These are phyloP conservation scores for Zeus faber DNA, from an alignment of 2,113 vertebrate species.

Conservation along the genomic window DNA sequence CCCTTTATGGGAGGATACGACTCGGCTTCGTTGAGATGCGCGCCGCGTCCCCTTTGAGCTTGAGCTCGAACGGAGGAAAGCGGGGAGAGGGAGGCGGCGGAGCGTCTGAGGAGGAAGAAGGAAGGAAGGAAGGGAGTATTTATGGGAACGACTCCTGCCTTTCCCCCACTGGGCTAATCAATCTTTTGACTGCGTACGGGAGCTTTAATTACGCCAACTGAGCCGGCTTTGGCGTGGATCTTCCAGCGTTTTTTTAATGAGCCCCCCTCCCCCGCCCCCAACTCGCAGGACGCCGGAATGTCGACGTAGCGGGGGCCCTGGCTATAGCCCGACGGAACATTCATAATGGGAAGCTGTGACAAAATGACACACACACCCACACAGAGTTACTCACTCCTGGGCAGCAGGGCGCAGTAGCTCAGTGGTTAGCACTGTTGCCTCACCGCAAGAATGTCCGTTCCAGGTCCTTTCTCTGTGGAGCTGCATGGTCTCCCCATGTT, in stretches of 20 bases:
- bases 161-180: constrained; percentile 66
- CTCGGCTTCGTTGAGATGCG: too few relatives aligned
- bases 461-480: too few relatives aligned
- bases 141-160: constrained; percentile 32
- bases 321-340: too few relatives aligned
- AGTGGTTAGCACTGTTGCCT: background rate
- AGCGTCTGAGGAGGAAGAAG: background rate
- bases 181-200: constrained; percentile 63
- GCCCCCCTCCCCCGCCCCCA: constrained; percentile 12
- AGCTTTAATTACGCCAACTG: constrained; percentile 69
- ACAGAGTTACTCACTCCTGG: background rate
- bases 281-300: too few relatives aligned
- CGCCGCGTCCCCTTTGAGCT: too few relatives aligned
- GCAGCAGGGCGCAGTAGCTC: too few relatives aligned
- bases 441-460: too few relatives aligned
- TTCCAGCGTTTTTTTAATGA: constrained; percentile 54
- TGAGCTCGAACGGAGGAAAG: background rate
- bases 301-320: too few relatives aligned
- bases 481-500: too few relatives aligned
- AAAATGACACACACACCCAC: constrained; percentile 18
- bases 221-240: constrained; percentile 51
- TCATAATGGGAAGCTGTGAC: too few relatives aligned
- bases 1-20: too few relatives aligned
- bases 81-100: background rate
- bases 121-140: constrained; percentile 20